Evolutionary conservation across 2,113 vertebrate genomes (phyloP), one percentile per base, ranked within the genome.

Genomic region (Anguilla rostrata): DNA sequence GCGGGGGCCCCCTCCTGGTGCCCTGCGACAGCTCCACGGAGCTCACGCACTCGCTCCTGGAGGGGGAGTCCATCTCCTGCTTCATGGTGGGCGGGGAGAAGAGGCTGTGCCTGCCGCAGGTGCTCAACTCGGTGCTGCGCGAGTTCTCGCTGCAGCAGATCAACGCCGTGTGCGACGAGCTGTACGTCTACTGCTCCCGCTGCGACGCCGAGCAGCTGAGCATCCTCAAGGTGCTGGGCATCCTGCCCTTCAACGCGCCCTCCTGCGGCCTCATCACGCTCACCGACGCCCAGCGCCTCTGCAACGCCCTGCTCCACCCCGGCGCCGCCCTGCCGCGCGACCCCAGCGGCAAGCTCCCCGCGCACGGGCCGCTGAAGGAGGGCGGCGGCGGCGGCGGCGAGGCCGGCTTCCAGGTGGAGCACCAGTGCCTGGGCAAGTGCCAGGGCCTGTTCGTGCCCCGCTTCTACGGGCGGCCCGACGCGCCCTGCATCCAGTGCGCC

Each of bases 131-230:
- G 0, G 98, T 99, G 81, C 97, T 99, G 71, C 96, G 98, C 39
- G 98, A 99, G 92, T 99, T 98, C 90, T 98, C 98, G 0, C 93
- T 99, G 91, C 98, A 99, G 88, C 98, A 99, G 92, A 99, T 99
- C 92, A 99, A 99, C 87, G 97, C 97, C 0, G 97, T 99, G 75
- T 99, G 98, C 16, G 98, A 99, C 0, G 98, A 99, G 90, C 95
- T 99, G 60, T 99, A 99, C 39, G 98, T 99, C 49, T 99, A 99
- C 92, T 99, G 98, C 90, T 99, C 98, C 0, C 96, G 98, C 81
- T 99, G 98, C 85, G 97, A 98, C 9, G 98, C 96, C 0, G 97
- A 99, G 92, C 98, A 99, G 93, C 97, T 99, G 89, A 98, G 99
- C 88, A 98, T 99, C 41, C 96, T 99, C 88, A 99, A 99, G 92